A percentile compares a stretch with the other conserved stretches of the same genome.
phyloP scores from a whole-genome alignment of 2,797 vertebrate species.

The Salarias fasciatus region DNA sequence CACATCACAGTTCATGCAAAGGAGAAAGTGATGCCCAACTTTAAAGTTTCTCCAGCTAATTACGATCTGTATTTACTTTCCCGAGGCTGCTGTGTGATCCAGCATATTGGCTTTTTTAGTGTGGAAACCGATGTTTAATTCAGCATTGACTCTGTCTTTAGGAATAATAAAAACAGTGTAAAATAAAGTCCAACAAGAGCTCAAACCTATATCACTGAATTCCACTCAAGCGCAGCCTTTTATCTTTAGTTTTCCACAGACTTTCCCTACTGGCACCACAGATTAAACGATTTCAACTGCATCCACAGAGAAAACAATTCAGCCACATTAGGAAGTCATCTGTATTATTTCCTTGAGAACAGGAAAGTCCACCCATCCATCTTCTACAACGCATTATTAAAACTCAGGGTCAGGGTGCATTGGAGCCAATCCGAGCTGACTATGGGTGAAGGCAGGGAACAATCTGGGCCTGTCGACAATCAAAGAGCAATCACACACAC shows the following conservation, averaged over 20 bases:
- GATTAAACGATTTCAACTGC: no score
- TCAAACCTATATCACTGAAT: conserved; percentile 8
- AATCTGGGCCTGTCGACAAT: no score
- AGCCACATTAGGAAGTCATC: no score
- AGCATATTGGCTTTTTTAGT: conserved; percentile 60
- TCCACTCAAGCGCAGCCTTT: not conserved
- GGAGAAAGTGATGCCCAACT: conserved; percentile 72
- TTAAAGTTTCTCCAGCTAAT: conserved; percentile 73
- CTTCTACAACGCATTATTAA: no score
- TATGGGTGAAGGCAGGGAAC: no score
- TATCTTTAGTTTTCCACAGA: not conserved
- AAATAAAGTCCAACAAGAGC: conserved; percentile 53
- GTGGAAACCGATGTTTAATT: conserved; percentile 63
- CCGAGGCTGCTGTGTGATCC: conserved; percentile 61
- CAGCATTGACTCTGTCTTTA: conserved; percentile 50
- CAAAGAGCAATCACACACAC: no score
- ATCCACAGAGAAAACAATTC: no score
- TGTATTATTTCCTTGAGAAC: no score
- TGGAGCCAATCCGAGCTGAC: no score
- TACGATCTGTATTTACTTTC: conserved; percentile 74
- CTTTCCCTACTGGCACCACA: not conserved
- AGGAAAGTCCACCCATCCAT: no score
- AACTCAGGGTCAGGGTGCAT: no score
- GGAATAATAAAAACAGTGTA: no score
- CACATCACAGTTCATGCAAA: conserved; percentile 73